Conservation (phyloP, 2,113 vertebrate genomes). For the Pavo muticus region DNA sequence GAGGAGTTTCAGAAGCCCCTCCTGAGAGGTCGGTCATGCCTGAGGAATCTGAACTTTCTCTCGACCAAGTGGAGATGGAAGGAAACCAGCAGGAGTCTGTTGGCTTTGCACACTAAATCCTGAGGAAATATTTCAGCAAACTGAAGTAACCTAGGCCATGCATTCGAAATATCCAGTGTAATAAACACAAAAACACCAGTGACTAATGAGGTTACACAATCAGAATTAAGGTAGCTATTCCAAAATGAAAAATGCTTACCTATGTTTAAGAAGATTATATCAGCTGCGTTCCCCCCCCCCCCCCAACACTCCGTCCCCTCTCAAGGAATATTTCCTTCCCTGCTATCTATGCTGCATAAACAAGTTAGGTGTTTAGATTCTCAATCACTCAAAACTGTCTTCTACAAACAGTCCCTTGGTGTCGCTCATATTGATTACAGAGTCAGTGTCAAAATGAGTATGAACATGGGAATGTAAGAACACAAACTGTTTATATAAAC, state of each 20-base stretch:
- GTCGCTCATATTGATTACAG: conserved; percentile 3
- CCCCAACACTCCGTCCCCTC: background rate
- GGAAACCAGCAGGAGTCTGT: background rate
- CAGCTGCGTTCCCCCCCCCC: background rate
- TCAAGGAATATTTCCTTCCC: conserved; percentile 6
- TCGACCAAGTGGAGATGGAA: background rate
- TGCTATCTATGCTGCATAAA: background rate
- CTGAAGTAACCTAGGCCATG: background rate
- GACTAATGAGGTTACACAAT: background rate
- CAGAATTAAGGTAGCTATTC: conserved; percentile 20
- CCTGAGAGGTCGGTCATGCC: background rate
- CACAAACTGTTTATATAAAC: background rate
- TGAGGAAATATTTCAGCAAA: background rate
- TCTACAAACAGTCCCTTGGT: conserved; percentile 15
- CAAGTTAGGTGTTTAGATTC: conserved; percentile 11
- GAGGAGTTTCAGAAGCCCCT: background rate
- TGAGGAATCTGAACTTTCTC: background rate
- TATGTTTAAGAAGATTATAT: conserved; percentile 18
- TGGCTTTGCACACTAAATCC: background rate
- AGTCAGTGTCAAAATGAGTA: conserved; percentile 21
- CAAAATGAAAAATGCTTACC: background rate
- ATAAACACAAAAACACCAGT: background rate
- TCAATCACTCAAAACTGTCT: background rate
- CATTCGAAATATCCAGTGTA: background rate
- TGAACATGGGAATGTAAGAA: background rate